Evolutionary conservation across 2,113 vertebrate genomes (phyloP), one percentile per base, ranked within the genome.

Genomic region (Vicugna pacos): DNA sequence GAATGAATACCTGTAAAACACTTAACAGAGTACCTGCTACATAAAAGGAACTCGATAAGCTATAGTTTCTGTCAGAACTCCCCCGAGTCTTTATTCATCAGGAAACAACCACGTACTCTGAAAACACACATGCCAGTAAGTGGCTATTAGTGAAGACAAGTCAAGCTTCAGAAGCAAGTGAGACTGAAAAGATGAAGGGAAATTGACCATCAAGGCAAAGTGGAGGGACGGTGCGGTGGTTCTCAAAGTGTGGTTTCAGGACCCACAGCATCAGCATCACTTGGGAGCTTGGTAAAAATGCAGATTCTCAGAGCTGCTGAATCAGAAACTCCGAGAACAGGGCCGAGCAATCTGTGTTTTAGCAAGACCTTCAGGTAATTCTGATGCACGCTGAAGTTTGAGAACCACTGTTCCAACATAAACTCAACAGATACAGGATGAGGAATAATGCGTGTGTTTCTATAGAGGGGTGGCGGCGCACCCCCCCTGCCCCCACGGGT

Each of bases 191-290:
- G 54, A 50, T 58, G 24, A 67, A 70, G 64, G 5, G 26, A 35
- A 93, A 22, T 6, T 10, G 28, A 67, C 28, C 58, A 12, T n/a
- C 64, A 24, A 67, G n/a, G 58, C 56, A 42, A 5, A n/a, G 64
- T 28, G 24, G 73, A 70, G 73, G 80, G 75, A 52, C 1, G 30
- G 17, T 5, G 0, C 32, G 20, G 42, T 3, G 1, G 1, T 58
- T 95, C 42, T 80, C 86, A 32, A 60, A 65, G 28, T 67, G 28
- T 42, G 46, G 8, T 83, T 35, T 85, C 50, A 16, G n/a, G 46
- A 28, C 26, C 46, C 0, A 0, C 3, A 20, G 8, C 2, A 0
- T 14, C 35, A 0, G 5, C 8, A 1, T 58, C 67, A 14, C 13
- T 35, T 58, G 38, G 56, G 30, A 60, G 10, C 32, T 62, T 32